These are phyloP conservation scores for Cassiopea andromeda DNA, from an alignment of 30 jellyfish, hydroid and myxozoan genomes.

Conservation along the genomic window DNA sequence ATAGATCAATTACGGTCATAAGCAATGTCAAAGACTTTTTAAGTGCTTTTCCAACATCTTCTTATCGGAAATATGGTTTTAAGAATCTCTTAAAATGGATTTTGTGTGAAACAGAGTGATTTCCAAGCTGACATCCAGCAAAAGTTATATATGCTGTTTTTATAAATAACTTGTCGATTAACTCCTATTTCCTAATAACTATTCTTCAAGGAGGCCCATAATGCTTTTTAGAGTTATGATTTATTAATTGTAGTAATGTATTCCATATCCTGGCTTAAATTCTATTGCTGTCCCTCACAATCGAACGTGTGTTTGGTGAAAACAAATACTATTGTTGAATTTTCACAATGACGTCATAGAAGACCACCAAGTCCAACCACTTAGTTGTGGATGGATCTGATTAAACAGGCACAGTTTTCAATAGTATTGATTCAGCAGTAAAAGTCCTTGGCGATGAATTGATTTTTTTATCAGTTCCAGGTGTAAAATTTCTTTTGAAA, in stretches of 20 bases:
- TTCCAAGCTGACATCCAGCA: constrained; percentile 5
- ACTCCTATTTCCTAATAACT: background rate
- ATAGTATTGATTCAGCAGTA: background rate
- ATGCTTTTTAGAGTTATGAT: background rate
- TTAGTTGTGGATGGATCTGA: background rate
- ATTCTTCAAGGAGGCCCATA: background rate
- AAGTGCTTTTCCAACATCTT: background rate
- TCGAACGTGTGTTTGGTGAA: background rate
- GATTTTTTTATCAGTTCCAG: background rate
- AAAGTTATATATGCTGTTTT: background rate
- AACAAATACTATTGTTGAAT: background rate
- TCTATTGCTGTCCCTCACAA: background rate
- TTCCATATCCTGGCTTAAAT: background rate
- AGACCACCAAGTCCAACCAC: background rate
- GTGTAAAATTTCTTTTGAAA: background rate
- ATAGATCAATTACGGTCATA: background rate
- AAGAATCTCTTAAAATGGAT: background rate
- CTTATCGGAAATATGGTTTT: background rate
- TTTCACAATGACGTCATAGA: background rate
- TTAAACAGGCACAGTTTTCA: background rate
- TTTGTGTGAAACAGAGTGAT: background rate
- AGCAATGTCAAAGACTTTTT: background rate
- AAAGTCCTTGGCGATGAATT: background rate
- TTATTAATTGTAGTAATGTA: background rate
- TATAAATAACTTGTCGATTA: background rate